A percentile compares a stretch with the other conserved stretches of the same genome.
These are phyloP conservation scores for Sciurus niger DNA, from an alignment of 2,113 vertebrate genomes.

Conservation along the genomic window DNA sequence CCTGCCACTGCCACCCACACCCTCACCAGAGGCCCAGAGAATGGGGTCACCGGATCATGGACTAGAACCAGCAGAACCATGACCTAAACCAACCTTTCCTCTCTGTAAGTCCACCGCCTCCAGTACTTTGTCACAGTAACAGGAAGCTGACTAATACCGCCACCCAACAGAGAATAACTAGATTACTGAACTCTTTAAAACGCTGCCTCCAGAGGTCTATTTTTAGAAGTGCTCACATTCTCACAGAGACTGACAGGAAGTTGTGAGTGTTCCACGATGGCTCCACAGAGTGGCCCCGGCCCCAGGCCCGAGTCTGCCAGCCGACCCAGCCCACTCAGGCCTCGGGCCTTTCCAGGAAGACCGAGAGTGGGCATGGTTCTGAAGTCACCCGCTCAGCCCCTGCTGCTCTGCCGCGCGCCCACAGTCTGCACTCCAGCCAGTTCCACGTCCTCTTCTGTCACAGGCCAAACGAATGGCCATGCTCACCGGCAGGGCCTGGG, in stretches of 20 bases:
- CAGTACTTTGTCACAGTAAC: not conserved
- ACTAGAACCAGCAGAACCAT: not conserved
- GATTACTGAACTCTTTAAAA: not conserved
- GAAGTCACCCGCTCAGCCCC: not conserved
- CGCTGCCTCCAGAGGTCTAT: not conserved
- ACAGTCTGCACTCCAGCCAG: accelerated
- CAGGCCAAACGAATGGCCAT: accelerated
- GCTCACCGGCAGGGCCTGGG: not conserved
- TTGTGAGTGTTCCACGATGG: not conserved
- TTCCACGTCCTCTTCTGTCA: not conserved
- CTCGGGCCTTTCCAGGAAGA: not conserved
- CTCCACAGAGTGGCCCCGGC: accelerated
- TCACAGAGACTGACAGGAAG: not conserved
- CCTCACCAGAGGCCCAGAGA: not conserved
- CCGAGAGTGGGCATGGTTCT: not conserved
- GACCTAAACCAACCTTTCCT: not conserved
- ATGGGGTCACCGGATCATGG: not conserved
- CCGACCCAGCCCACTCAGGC: not conserved
- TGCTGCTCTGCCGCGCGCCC: not conserved
- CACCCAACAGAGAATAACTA: not conserved
- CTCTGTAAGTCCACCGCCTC: not conserved
- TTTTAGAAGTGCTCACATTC: not conserved
- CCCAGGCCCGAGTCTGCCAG: not conserved
- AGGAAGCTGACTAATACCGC: not conserved
- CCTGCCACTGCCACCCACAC: not conserved